Base-by-base conservation (phyloP, 2,113 vertebrate genomes). In the Oenanthe oenanthe region DNA sequence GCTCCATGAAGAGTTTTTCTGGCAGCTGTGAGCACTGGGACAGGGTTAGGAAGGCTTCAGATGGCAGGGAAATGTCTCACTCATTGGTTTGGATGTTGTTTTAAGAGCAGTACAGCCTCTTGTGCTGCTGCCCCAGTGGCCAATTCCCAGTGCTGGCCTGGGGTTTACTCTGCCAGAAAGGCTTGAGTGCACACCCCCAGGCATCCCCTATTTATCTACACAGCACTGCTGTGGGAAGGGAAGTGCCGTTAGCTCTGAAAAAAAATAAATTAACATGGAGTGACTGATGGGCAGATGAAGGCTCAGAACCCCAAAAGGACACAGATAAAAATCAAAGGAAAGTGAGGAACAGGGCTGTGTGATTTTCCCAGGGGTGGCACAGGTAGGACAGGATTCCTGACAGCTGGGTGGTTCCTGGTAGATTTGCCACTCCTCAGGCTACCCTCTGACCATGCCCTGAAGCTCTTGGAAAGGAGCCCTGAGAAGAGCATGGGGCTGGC, bases 121-220 rank as follows among this genome's bases (percentile, higher is more conserved):
- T 31, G 51, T 66, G 92, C 62, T 88, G 71, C 66, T 93, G 62
- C 34, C 29, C 67, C 75, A 82, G 88, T 0, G 0, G 83, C 79
- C 76, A 93, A 12, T 17, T 85, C 45, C 42, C 75, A 25, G 51
- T 10, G 83, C 67, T 3, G 47, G 66, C 62, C 88, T 71, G 34
- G 26, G 73, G 7, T 93, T 95, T 83, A 31, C 31, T 34, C 51
- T 68, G 68, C 67, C 75, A 85, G 78, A 92, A 95, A 51, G 20
- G 25, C 70, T 87, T 57, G 57, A 86, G 67, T 60, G 24, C 36
- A 29, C 34, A 74, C 32, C 91, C 93, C 75, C 86, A 72, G 80
- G 83, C 94, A 89, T 31, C 32, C 56, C 28, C 34, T 56, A 7
- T 86, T 94, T 92, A 91, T 91, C 91, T 92, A 34, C 82, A 96